phyloP scores from a whole-genome alignment of 2,113 vertebrate genomes.

The Chionis minor region DNA sequence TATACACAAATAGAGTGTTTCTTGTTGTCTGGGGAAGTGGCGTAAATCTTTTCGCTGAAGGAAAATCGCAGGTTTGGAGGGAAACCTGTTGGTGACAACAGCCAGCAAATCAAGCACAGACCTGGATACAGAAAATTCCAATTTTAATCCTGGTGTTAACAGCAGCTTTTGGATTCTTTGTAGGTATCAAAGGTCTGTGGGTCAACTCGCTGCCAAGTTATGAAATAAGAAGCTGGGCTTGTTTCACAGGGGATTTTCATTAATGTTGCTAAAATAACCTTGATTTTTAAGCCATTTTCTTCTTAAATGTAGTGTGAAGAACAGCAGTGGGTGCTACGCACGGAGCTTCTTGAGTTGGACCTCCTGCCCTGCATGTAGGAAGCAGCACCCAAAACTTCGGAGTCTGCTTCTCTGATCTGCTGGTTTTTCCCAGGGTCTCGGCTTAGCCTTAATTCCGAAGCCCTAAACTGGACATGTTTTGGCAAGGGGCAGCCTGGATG shows the following conservation, averaged over 20 bases:
- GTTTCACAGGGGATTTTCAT: no score
- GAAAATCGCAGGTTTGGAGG: background rate
- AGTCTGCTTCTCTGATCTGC: background rate
- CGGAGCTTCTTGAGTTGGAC: background rate
- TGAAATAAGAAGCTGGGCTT: no score
- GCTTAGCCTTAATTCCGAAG: background rate
- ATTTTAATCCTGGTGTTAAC: background rate
- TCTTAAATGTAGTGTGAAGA: no score
- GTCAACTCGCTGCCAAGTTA: no score
- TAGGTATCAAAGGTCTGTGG: no score
- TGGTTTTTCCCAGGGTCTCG: background rate
- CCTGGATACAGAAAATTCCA: background rate
- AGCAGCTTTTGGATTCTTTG: background rate
- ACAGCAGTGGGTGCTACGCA: no score
- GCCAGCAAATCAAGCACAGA: fast-evolving
- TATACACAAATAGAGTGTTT: background rate
- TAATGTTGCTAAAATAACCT: no score
- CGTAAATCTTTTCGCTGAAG: background rate
- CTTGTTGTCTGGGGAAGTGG: background rate
- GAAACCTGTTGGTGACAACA: fast-evolving
- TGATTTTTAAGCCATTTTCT: no score
- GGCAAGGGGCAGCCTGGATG: background rate
- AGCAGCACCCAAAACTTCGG: background rate
- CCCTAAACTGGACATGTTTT: background rate
- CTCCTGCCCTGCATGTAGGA: background rate